Evolutionary conservation across 2,888 invertebrate genomes (phyloP), one percentile per base, ranked within the genome.

Genomic region (Dorcus hopei): DNA sequence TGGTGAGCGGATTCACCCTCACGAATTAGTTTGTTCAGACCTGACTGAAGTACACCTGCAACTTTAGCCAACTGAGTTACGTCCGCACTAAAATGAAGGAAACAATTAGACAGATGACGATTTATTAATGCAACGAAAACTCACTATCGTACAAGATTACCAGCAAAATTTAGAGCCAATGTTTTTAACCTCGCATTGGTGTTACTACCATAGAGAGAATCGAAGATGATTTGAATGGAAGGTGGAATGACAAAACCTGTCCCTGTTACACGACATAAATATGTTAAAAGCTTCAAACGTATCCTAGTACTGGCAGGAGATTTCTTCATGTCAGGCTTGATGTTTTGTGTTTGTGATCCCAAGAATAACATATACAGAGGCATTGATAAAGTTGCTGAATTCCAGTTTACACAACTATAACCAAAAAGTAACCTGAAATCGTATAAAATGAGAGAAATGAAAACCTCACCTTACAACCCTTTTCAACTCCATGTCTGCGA

Each of bases 171-270:
- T 9, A 96, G 80, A 0, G 93, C 90, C 77, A 91, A 81, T 5
- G 87, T 87, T 68, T 93, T 91, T 58, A 96, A 83, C 67, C 93
- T 88, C 0, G 88, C 83, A 78, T 94, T 95, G 0, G 93, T 92
- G 68, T 89, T 90, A 3, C 83, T 83, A 33, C 93, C 94, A 76
- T 91, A 94, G 9, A 96, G 79, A 3, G 93, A 90, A 68, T 95
- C 93, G 77, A 95, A 95, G 53, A 95, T 87, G 41, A 91, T 88
- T 82, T 93, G 93, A 58, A 95, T 89, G 65, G 91, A 90, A 53
- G 88, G 87, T 6, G 93, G 91, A 59, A 90, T 87, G 72, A 88
- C 84, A 57, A 90, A 87, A 2, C 86, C 90, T 9, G 84, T 81
- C 43, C 87, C 88, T 0, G 86, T 87, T 3, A 88, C 85, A 69